Evolutionary conservation across 1,140 invertebrate species (phyloP).

Genomic region (Drosophila micromelanica): DNA sequence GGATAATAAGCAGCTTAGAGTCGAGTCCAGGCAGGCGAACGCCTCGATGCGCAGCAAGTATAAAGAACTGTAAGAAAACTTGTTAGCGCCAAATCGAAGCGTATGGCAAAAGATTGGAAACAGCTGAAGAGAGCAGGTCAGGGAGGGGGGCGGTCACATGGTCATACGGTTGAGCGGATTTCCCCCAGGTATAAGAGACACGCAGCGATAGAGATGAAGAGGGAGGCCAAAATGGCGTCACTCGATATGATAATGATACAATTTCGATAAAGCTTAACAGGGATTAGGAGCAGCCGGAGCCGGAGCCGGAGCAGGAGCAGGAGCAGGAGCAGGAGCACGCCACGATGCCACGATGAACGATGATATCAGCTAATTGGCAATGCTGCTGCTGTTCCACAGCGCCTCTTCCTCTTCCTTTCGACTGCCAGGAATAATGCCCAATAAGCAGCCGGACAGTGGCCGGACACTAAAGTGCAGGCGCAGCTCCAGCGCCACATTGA

Average conservation of each 20-base stretch:
- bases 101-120: conserved; percentile 18
- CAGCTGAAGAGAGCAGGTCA: not conserved
- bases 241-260: conserved; percentile 82
- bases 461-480: conserved; percentile 22
- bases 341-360: conserved; percentile 51
- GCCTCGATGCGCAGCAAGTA: conserved; percentile 35
- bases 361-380: conserved; percentile 77
- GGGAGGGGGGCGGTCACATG: conserved; percentile 10
- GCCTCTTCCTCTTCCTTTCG: not conserved
- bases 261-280: conserved; percentile 76
- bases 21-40: conserved; percentile 38
- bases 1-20: conserved; percentile 79
- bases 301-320: not conserved
- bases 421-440: conserved; percentile 35
- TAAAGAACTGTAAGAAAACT: conserved; percentile 63
- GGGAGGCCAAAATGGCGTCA: conserved; percentile 52
- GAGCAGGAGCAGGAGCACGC: conserved; percentile 1
- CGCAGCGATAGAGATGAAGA: not conserved
- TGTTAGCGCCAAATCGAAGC: conserved; percentile 71
- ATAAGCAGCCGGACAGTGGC: conserved; percentile 20
- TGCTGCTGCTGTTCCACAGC: conserved; percentile 11
- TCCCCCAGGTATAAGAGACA: conserved; percentile 61
- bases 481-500: not conserved
- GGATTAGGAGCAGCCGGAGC: conserved; percentile 51
- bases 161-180: conserved; percentile 54